phyloP scores from a whole-genome alignment of 2,113 vertebrate genomes.

The Phocoena phocoena region DNA sequence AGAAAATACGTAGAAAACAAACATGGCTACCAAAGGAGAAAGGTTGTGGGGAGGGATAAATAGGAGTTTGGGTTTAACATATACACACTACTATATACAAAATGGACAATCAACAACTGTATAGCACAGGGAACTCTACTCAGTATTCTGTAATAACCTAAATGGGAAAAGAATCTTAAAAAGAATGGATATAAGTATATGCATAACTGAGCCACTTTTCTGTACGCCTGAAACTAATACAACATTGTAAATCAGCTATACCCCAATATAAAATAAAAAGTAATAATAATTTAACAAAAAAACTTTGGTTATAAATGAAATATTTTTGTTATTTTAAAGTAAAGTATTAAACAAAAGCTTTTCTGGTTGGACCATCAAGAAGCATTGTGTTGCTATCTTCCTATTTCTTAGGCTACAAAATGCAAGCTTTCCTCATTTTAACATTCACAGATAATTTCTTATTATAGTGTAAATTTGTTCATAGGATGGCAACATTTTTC shows the following conservation, averaged over 20 bases:
- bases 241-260: neutral
- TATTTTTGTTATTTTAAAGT: constrained; percentile 26
- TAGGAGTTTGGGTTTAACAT: neutral
- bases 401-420: neutral
- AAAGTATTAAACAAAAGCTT: neutral
- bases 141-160: neutral
- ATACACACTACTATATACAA: neutral
- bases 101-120: neutral
- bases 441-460: neutral
- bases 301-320: constrained; percentile 23
- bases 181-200: neutral
- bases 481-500: neutral
- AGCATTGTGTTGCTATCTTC: neutral
- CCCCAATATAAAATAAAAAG: neutral
- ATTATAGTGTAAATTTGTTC: neutral
- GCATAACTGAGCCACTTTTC: neutral
- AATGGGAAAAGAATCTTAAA: neutral
- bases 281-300: neutral
- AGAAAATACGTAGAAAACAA: neutral
- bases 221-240: neutral
- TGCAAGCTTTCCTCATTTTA: neutral
- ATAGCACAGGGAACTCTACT: neutral
- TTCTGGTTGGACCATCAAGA: neutral
- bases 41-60: neutral
- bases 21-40: neutral